Percentiles rank a stretch among this genome's conserved stretches.
Evolutionary conservation across 2,113 vertebrate species (phyloP).

Genomic region (Megaceryle torquata): DNA sequence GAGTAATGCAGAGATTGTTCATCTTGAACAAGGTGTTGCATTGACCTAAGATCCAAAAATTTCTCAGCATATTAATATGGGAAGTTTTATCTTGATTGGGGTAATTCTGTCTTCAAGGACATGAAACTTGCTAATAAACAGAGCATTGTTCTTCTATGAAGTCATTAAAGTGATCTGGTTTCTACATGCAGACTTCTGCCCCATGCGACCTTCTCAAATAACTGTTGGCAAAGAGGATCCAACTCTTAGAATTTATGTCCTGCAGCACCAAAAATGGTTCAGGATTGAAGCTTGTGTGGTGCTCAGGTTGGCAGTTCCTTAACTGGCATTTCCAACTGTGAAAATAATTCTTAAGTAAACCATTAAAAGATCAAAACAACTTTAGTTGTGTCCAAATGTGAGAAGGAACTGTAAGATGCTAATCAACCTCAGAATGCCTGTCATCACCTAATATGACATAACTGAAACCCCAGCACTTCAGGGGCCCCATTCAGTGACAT

Average conservation of each 20-base stretch:
- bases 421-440: neutral
- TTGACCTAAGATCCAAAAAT: neutral
- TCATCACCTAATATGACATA: neutral
- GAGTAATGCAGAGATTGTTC: neutral
- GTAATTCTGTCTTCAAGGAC: neutral
- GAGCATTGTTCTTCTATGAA: accelerated
- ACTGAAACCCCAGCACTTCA: neutral
- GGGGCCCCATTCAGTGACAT: neutral
- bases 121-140: neutral
- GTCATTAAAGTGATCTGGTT: neutral
- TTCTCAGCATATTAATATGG: neutral
- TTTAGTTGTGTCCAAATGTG: neutral
- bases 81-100: neutral
- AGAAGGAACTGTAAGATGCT: neutral
- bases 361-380: neutral
- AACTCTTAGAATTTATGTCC: neutral
- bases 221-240: neutral
- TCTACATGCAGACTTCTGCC: neutral
- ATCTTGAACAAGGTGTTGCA: neutral
- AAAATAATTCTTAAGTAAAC: neutral
- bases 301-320: neutral
- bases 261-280: neutral
- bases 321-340: neutral
- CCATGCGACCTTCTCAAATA: neutral
- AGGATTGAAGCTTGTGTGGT: neutral